Evolutionary conservation across 2,888 invertebrate species (phyloP), one percentile per base, ranked within the genome.

Genomic region (Papilio demoleus): DNA sequence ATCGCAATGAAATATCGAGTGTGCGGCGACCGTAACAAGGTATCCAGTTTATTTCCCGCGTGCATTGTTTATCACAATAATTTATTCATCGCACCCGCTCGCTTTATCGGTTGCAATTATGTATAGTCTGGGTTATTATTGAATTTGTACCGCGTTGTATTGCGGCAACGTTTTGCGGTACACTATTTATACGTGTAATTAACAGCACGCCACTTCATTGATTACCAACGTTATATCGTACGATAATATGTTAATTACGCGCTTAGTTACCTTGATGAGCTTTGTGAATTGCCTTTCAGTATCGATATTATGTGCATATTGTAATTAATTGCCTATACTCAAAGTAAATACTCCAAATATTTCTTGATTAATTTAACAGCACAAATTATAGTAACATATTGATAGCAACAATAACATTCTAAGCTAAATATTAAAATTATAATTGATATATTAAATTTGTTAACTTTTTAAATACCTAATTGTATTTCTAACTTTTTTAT

Each of bases 61-160:
- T 76, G 80, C 81, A 88, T 88, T 90, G 90, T 91, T 88, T 88
- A 85, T 85, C 82, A 85, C 85, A 88, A 90, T 90, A 88, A 90
- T 92, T 90, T 87, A 89, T 89, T 88, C 88, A 88, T 87, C 82
- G 81, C 84, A 80, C 82, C 80, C 80, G 76, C 76, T 77, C 81
- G 78, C 87, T 86, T 88, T 88, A 88, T 87, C 85, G 82, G 81
- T 84, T 86, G 70, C 77, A 75, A 75, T 77, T 87, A 88, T 90
- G 86, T 62, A 86, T 84, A 81, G 78, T 81, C 42, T n/a, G 62
- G 24, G 61, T 81, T 85, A 82, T 85, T 86, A 87, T 88, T 87
- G 81, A 87, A 88, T 88, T 81, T 77, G 80, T 84, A 80, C 79
- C 76, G 81, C 77, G 75, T 78, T 76, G 86, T 84, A 87, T 86